Base-by-base conservation (phyloP, 2,888 invertebrate genomes). In the Argynnis bischoffii region DNA sequence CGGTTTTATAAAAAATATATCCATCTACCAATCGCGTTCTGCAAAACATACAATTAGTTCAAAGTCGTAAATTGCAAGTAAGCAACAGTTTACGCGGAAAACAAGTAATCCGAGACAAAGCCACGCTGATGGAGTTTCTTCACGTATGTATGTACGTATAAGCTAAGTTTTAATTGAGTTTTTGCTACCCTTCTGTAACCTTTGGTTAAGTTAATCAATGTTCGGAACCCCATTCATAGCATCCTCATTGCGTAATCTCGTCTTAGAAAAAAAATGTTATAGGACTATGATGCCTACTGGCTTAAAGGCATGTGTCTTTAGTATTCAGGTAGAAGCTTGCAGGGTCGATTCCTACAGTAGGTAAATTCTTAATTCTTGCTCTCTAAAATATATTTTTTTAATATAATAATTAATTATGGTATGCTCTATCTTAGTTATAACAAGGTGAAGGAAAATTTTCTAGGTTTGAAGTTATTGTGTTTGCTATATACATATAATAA, bases 161-260 rank as follows among this genome's bases (percentile, higher is more conserved):
- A 63, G 53, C 57, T 67, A 66, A 69, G 67, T 69, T 69, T 69
- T 69, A 64, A 68, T 70, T 70, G 57, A 66, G 66, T 61, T 67
- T 63, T 67, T 63, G 57, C 63, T 55, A 68, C 74, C 76, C 79
- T 81, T 79, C 79, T 48, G 66, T 66, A 59, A 66, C 66, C 66
- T 59, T 66, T 59, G 54, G 21, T 60, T 66, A 59, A 66, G 66
- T 66, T 66, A 66, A 66, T 66, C 66, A 66, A 66, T 60, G 53
- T 66, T 60, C 66, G 59, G 47, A 59, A 66, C 57, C 54, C 31
- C 18, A 47, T 66, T 26, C 50, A 51, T 59, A 35, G 50, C 50
- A 35, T 18, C 50, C 51, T 35, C 61, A 51, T 61, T 61, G 35
- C 51, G n/a, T 51, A 2, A 35, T 61, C 18, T 41, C 8, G 2